Evolutionary conservation across 92 coral and sea anemone genomes (phyloP).

Genomic region (Parazoanthus darwini): DNA sequence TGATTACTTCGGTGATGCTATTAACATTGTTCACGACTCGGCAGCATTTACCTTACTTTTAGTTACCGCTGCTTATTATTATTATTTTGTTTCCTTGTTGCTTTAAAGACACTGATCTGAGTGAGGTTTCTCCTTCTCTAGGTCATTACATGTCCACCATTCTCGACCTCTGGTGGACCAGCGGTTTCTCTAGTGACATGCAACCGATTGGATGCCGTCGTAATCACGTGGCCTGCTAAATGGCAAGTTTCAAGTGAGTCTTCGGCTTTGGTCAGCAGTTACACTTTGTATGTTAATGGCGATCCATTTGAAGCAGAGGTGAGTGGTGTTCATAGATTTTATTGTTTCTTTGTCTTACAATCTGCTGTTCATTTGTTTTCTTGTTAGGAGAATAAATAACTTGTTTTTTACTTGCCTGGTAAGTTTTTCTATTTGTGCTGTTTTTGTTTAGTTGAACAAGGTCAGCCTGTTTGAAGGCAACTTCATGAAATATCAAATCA

Average conservation of each 20-base stretch:
- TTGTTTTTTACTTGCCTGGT: too few species aligned
- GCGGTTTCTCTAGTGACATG: conserved; percentile 78
- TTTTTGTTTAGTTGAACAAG: too few species aligned
- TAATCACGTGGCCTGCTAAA: conserved; percentile 71
- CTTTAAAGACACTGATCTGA: neutral
- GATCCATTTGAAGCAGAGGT: conserved; percentile 83
- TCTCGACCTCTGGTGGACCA: conserved; percentile 74
- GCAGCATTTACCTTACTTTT: too few species aligned
- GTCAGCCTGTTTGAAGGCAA: too few species aligned
- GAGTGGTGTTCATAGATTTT: neutral
- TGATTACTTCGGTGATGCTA: too few species aligned
- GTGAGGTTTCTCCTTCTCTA: neutral
- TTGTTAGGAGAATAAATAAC: neutral
- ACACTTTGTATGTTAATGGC: conserved; percentile 65
- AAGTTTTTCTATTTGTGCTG: too few species aligned
- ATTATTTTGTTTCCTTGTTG: too few species aligned
- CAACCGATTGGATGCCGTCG: conserved; percentile 68
- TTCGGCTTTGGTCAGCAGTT: conserved; percentile 17
- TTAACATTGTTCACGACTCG: too few species aligned
- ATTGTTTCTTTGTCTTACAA: neutral
- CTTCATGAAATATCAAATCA: too few species aligned
- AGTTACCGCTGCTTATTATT: too few species aligned
- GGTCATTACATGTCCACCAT: conserved; percentile 64
- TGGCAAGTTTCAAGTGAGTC: conserved; percentile 23
- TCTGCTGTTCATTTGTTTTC: neutral